Conservation (phyloP, 2,113 vertebrate genomes). For the Gopherus flavomarginatus region DNA sequence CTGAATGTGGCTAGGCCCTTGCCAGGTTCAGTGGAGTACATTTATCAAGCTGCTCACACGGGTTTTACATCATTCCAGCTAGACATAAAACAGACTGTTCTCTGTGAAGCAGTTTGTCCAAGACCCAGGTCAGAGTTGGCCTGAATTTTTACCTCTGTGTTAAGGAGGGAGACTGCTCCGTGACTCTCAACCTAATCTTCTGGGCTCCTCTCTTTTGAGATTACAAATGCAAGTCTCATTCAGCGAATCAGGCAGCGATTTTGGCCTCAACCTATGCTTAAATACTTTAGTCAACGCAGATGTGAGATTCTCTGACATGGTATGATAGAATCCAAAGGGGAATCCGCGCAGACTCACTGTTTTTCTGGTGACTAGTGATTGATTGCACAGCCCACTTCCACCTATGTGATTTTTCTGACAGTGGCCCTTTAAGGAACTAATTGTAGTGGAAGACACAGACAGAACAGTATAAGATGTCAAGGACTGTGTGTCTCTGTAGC, state of each 20-base stretch:
- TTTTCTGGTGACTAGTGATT: neutral
- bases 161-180: neutral
- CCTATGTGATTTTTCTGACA: slow-evolving; percentile 55
- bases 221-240: neutral
- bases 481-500: neutral
- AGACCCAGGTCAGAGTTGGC: neutral
- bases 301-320: neutral
- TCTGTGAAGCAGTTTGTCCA: neutral
- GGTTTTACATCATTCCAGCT: neutral
- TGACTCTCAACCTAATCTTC: neutral
- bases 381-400: slow-evolving; percentile 28
- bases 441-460: neutral
- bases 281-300: neutral
- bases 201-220: neutral
- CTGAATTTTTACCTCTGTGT: neutral
- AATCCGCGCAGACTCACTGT: slow-evolving; percentile 19
- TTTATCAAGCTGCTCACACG: neutral
- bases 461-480: neutral
- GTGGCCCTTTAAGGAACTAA: slow-evolving; percentile 20
- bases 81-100: neutral
- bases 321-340: slow-evolving; percentile 52
- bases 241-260: neutral
- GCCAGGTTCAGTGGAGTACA: neutral
- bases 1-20: neutral
- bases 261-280: slow-evolving; percentile 18